Evolutionary conservation across 2,113 vertebrate genomes (phyloP), one percentile per base, ranked within the genome.

Genomic region (Channa maculata): DNA sequence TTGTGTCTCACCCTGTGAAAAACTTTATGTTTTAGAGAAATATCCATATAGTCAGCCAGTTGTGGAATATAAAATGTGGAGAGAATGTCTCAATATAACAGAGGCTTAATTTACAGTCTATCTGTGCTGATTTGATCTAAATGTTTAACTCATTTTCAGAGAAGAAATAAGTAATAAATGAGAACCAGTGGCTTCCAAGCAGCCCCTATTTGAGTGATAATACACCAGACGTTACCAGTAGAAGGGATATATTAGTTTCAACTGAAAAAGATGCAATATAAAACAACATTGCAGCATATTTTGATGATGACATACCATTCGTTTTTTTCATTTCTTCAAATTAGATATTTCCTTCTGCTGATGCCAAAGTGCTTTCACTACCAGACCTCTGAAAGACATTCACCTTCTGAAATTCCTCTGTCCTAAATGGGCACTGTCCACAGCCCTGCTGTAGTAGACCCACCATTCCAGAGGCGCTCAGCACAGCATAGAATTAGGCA

Each of bases 341-440:
- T 81, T 34, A 66, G n/a, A 81, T 57, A 33, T 11, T 49, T 71
- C 63, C 77, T 50, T 33, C 41, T 38, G 34, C 45, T 83, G 50
- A 80, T 67, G 63, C 57, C 64, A 70, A 70, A 77, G 63, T 38
- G 5, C 37, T 59, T 55, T 70, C 50, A 43, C 41, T n/a, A 63
- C 0, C 38, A 44, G 53, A 46, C 46, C 65, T 83, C 58, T 66
- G 71, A 83, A 87, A 49, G 77, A 52, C 67, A 60, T 66, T 44
- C 24, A 68, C 54, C 80, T 15, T 60, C 39, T 82, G 55, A 77
- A 75, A 72, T 34, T 49, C 24, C 53, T 41, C 39, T 68, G 62
- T 11, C 60, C 12, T 80, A 51, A 80, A 86, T 84, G 76, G 58
- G 67, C 51, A 62, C 6, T 66, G 86, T 90, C 88, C 58, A 5